Evolutionary conservation across 2,888 invertebrate species (phyloP), one percentile per base, ranked within the genome.

Genomic region (Gasteruption jaculator): DNA sequence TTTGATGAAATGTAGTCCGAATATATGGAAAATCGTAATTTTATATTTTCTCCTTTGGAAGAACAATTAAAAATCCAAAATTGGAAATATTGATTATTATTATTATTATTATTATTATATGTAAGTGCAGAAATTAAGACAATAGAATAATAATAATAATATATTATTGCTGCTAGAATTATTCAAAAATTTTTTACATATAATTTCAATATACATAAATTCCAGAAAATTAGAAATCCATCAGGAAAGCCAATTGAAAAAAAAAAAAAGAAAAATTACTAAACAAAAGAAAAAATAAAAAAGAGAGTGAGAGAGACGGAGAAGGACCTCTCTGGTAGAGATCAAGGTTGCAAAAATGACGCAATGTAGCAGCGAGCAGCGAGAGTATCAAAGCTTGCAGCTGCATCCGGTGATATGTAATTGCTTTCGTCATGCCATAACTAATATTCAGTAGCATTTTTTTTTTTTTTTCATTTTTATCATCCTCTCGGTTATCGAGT

Each of bases 371-470:
- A n/a, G n/a, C n/a, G n/a, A n/a, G n/a, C n/a, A n/a, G n/a, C n/a
- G n/a, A n/a, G n/a, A n/a, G n/a, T n/a, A n/a, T n/a, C n/a, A n/a
- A n/a, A n/a, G 52, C 53, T 55, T 56, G 60, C 67, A 66, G 65
- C 67, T 67, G 67, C 67, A 66, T 65, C 65, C 67, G 67, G 65
- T 57, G 63, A 58, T 63, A 58, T 58, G 61, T 65, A 65, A 66
- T 66, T 66, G 63, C 63, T 60, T 58, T 52, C 54, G 53, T 53
- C 52, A 56, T 55, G 53, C 57, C 54, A 55, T 55, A n/a, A n/a
- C n/a, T n/a, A n/a, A n/a, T n/a, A n/a, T 45, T 48, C 48, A 41
- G 34, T 41, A 36, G 33, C 38, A 19, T 15, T 14, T 7, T 32
- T 21, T 12, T n/a, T n/a, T n/a, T n/a, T n/a, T n/a, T n/a, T n/a